Percentiles rank a stretch among this genome's conserved stretches.
Evolutionary conservation across 2,888 invertebrate species (phyloP).

Genomic region (Hyles lineata): DNA sequence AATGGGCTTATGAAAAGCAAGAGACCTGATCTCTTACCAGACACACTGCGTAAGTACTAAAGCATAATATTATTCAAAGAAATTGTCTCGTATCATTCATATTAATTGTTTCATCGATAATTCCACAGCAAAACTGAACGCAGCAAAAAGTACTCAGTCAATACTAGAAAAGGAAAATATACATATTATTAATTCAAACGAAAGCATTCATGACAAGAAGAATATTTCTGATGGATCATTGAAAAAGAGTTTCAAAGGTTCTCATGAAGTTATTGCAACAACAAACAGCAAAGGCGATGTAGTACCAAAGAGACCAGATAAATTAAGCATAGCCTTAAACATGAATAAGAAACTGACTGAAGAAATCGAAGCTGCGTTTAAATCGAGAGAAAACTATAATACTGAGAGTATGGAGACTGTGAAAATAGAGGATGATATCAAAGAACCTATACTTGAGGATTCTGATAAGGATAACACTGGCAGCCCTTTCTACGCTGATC

Average conservation of each 20-base stretch:
- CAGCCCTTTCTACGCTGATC: conserved; percentile 95
- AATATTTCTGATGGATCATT: conserved; percentile 69
- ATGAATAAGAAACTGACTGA: conserved; percentile 82
- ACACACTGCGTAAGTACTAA: conserved; percentile 80
- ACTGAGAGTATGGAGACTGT: conserved; percentile 81
- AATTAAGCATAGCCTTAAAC: conserved; percentile 76
- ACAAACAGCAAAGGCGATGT: conserved; percentile 81
- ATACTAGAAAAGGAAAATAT: conserved; percentile 79
- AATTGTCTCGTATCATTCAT: neutral
- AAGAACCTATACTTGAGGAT: conserved; percentile 63
- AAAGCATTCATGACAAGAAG: conserved; percentile 75
- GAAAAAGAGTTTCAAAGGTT: conserved; percentile 72
- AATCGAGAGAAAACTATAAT: conserved; percentile 69
- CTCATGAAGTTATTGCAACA: conserved; percentile 77
- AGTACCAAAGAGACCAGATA: conserved; percentile 79
- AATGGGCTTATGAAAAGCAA: conserved; percentile 83
- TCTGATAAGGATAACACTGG: conserved; percentile 87
- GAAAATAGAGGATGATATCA: conserved; percentile 74
- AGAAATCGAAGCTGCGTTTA: conserved; percentile 77
- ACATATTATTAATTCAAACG: conserved; percentile 71
- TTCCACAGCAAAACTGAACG: conserved; percentile 75
- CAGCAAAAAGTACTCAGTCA: conserved; percentile 78
- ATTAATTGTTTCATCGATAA: conserved; percentile 5
- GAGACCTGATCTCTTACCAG: conserved; percentile 86
- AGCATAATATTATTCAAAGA: neutral